Percentiles rank a stretch among this genome's conserved stretches.
Conservation (phyloP, 2,113 vertebrate species). For the Plectropomus leopardus region DNA sequence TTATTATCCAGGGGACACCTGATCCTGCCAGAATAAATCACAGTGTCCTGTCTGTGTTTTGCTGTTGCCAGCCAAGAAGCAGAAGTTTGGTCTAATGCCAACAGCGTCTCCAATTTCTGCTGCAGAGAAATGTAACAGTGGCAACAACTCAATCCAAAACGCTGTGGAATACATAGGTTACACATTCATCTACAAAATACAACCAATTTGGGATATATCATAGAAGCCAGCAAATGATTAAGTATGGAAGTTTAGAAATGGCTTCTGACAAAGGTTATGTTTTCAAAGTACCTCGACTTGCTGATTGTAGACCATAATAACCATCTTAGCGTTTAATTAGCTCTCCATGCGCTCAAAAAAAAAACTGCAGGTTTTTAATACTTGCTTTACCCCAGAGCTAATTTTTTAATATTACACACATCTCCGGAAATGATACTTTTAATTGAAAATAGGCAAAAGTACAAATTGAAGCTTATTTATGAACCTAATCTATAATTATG, state of each 20-base stretch:
- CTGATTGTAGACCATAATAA: not conserved
- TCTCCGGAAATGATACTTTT: not conserved
- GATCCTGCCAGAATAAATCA: conserved; percentile 31
- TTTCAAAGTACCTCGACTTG: not conserved
- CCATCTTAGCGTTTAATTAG: not conserved
- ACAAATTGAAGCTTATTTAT: not conserved
- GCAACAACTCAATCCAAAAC: not conserved
- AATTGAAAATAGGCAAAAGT: not conserved
- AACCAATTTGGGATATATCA: no score
- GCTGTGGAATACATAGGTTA: not conserved
- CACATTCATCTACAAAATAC: not conserved
- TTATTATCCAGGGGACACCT: conserved; percentile 26
- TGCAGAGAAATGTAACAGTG: conserved; percentile 39
- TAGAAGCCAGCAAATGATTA: not conserved
- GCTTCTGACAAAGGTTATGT: not conserved
- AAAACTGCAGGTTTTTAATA: not conserved
- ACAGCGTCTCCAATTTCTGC: conserved; percentile 54
- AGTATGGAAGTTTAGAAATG: no score
- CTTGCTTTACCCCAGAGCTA: not conserved
- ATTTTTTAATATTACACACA: not conserved
- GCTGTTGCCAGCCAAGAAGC: conserved; percentile 29
- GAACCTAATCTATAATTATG: not conserved
- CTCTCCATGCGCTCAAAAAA: not conserved
- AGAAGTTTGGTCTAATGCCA: conserved; percentile 53
- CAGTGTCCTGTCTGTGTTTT: conserved; percentile 32